Evolutionary conservation across 1,140 invertebrate species (phyloP).

Genomic region (Plectrocnemia conspersa): DNA sequence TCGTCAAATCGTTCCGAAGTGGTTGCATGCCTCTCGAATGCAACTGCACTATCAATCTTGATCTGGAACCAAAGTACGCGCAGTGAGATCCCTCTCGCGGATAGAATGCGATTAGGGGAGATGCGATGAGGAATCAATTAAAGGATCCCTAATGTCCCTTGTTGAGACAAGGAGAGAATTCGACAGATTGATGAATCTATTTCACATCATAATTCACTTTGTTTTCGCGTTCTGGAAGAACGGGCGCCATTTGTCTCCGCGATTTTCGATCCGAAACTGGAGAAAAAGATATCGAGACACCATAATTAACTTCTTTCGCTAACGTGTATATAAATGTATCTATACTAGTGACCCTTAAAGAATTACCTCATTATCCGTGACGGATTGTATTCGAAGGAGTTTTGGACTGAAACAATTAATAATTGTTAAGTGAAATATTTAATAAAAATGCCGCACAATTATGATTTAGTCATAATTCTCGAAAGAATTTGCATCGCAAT

Average conservation of each 20-base stretch:
- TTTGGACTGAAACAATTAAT: too few species aligned
- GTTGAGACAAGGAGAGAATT: slow-evolving; percentile 15
- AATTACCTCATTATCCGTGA: too few species aligned
- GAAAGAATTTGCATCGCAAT: too few species aligned
- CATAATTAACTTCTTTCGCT: too few species aligned
- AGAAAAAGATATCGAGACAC: too few species aligned
- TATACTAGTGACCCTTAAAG: too few species aligned
- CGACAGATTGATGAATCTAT: slow-evolving; percentile 19
- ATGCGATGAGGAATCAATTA: slow-evolving; percentile 19
- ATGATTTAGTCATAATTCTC: too few species aligned
- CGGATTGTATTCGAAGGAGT: too few species aligned
- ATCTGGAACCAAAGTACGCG: slow-evolving; percentile 10
- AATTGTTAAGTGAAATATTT: too few species aligned
- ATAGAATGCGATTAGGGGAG: background rate
- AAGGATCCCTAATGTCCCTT: background rate
- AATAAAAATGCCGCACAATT: too few species aligned
- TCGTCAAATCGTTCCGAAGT: slow-evolving; percentile 6
- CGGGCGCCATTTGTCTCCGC: slow-evolving; percentile 6
- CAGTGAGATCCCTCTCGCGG: background rate
- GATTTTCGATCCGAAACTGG: background rate
- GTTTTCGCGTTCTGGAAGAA: slow-evolving; percentile 13
- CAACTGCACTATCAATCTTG: slow-evolving; percentile 25
- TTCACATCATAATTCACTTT: slow-evolving; percentile 23
- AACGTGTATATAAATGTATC: too few species aligned
- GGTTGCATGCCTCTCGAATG: slow-evolving; percentile 20